Percentiles rank a stretch among this genome's conserved stretches.
These are phyloP conservation scores for Seira sanloemensis DNA, from an alignment of 2,888 invertebrate species.

Conservation along the genomic window DNA sequence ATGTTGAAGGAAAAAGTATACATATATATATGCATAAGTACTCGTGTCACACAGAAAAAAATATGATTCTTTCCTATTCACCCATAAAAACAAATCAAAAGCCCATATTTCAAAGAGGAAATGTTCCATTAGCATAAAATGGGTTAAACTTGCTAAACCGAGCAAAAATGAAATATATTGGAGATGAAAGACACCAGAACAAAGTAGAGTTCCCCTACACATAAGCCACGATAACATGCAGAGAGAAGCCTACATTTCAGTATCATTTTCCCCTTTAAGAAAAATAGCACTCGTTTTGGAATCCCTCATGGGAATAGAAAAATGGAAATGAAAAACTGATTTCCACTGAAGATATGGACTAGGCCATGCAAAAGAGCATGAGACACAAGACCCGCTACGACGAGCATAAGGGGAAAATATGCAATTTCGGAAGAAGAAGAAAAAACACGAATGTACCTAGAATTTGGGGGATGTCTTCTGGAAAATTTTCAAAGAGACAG, in stretches of 20 bases:
- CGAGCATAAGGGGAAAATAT: background rate
- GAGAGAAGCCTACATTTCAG: background rate
- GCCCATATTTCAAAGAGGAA: background rate
- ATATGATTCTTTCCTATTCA: background rate
- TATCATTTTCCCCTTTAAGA: background rate
- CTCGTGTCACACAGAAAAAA: no score
- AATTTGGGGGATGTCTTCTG: slow-evolving; percentile 26
- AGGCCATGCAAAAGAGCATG: background rate
- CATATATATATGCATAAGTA: no score
- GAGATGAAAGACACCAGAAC: background rate
- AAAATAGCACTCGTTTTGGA: background rate
- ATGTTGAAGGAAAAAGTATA: no score
- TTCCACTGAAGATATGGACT: background rate
- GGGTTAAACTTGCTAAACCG: background rate
- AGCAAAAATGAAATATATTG: slow-evolving; percentile 11
- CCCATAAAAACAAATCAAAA: background rate
- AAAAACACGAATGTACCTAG: background rate
- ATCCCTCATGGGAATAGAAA: background rate
- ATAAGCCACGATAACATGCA: background rate
- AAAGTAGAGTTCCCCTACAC: no score
- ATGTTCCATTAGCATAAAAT: background rate
- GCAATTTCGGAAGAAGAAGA: background rate
- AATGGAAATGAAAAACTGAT: background rate
- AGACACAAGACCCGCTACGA: no score
- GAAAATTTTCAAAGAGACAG: slow-evolving; percentile 28